Conservation (phyloP, 2,113 vertebrate genomes). For the Phoenicopterus ruber region DNA sequence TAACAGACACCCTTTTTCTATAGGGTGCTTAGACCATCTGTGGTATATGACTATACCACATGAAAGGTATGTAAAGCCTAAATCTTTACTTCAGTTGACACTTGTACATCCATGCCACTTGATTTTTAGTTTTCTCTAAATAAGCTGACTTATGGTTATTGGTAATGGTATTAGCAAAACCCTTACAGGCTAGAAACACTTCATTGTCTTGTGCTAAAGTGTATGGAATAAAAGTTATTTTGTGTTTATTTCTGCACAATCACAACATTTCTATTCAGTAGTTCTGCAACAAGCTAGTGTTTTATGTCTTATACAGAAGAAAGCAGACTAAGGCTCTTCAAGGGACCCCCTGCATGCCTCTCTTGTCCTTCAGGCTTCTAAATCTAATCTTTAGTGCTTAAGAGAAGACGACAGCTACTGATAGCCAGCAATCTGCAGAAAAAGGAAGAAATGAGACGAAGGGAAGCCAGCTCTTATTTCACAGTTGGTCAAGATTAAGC, state of each 20-base stretch:
- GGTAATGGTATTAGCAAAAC: not conserved
- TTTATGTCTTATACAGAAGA: not conserved
- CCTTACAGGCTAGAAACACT: not conserved
- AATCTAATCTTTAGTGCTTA: not conserved
- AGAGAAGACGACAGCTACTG: not conserved
- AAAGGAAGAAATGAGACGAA: rapidly evolving
- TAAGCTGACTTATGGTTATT: not conserved
- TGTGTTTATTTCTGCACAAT: not conserved
- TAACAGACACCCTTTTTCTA: not conserved
- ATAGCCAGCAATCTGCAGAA: not conserved
- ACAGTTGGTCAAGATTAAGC: not conserved
- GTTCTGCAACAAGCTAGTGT: not conserved
- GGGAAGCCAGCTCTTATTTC: not conserved
- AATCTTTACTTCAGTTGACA: not conserved
- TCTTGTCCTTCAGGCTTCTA: not conserved
- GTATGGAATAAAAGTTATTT: not conserved
- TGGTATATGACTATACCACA: not conserved
- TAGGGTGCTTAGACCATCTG: not conserved
- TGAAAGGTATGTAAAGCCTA: not conserved
- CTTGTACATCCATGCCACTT: not conserved
- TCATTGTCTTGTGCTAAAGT: not conserved
- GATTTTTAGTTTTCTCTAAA: not conserved
- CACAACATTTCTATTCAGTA: not conserved
- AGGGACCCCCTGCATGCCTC: not conserved
- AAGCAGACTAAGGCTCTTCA: not conserved